Base-by-base conservation (phyloP, 2,113 vertebrate species). In the Cynopterus brachyotis region DNA sequence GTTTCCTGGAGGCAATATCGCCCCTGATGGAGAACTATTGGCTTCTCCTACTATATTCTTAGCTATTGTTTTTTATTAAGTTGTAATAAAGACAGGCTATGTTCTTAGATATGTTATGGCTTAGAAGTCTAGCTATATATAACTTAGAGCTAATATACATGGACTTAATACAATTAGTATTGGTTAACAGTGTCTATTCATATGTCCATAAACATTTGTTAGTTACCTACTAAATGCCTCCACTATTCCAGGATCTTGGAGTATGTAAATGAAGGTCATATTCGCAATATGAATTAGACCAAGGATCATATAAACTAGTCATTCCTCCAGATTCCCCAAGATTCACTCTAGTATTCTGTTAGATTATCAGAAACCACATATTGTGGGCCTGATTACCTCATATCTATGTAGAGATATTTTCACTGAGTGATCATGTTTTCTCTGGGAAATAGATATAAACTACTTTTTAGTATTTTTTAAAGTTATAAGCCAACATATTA, bases 211-310 rank as follows among this genome's bases (percentile, higher is more conserved):
- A 91, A 50, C 20, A 57, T 91, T 60, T 81, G 69, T 88, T 83
- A 94, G 53, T 40, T 6, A 79, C 37, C 16, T 79, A 30, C 17
- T 94, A 67, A 96, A 72, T 47, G 9, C 37, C 3, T 35, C 26
- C 19, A 70, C 37, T 67, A 6, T 91, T 96, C 6, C 60, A 81
- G 35, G 30, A 76, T 80, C 47, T 89, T n/a, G 30, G 16, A 22
- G 57, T 72, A 89, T 7, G 78, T 95, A 88, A 89, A 28, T 66
- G 28, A 62, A 87, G 6, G 24, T 32, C 20, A 83, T 6, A 24
- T 79, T 82, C 90, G 64, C 91, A 28, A 72, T 91, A 76, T 87
- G 35, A 89, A 64, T 91, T 96, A 55, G 50, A 64, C 42, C 22
- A 66, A 75, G 37, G 24, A 53, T 91, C 6, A 45, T 35, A 59